These are phyloP conservation scores for Ondatra zibethicus DNA, from an alignment of 2,113 vertebrate genomes.

Conservation along the genomic window DNA sequence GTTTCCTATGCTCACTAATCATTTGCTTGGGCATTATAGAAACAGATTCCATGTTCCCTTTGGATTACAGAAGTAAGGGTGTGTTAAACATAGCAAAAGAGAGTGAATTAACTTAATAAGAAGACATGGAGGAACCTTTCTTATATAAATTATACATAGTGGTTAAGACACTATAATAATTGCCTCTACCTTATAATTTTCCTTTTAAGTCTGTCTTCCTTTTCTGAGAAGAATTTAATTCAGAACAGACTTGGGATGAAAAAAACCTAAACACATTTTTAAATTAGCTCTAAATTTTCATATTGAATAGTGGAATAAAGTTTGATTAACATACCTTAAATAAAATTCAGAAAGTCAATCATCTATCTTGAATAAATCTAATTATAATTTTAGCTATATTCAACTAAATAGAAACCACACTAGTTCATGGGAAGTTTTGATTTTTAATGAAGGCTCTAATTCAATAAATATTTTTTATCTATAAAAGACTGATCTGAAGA, in stretches of 20 bases:
- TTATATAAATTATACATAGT: background rate
- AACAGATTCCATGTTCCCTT: background rate
- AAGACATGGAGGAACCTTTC: background rate
- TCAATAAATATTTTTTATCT: background rate
- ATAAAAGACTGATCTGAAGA: background rate
- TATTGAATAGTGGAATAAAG: slow-evolving; percentile 7
- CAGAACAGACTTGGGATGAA: slow-evolving; percentile 23
- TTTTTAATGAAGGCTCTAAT: slow-evolving; percentile 23
- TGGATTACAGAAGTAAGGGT: background rate
- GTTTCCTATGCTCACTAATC: background rate
- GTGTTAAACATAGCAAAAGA: background rate
- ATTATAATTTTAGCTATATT: background rate
- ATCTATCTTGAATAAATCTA: slow-evolving; percentile 24
- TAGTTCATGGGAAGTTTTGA: background rate
- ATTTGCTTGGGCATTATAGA: background rate
- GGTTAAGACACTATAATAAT: background rate
- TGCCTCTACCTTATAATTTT: background rate
- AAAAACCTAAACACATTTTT: background rate
- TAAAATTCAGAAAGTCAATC: slow-evolving; percentile 13
- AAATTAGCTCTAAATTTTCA: slow-evolving; percentile 6
- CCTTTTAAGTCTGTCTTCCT: background rate
- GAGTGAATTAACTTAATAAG: background rate
- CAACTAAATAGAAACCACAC: slow-evolving; percentile 11
- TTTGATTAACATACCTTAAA: background rate
- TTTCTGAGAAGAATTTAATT: slow-evolving; percentile 40